Conservation (phyloP, 2,797 vertebrate genomes). For the Carcharodon carcharias region DNA sequence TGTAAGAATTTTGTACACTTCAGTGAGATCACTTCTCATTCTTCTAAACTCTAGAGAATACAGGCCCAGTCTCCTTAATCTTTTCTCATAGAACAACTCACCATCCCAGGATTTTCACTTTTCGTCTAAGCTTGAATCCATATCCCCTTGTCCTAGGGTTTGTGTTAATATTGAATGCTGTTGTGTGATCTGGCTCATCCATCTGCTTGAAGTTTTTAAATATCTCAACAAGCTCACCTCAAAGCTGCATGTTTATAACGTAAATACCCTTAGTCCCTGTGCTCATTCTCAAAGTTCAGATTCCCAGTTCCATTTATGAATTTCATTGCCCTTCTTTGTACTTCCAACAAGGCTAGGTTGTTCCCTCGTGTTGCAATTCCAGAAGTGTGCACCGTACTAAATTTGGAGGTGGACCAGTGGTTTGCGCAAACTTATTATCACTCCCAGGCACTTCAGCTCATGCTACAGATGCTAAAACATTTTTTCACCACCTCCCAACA, state of each 20-base stretch:
- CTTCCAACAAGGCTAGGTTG: neutral
- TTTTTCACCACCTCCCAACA: neutral
- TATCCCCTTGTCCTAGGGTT: neutral
- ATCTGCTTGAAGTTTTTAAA: neutral
- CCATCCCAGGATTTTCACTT: neutral
- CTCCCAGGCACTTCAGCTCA: neutral
- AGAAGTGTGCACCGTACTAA: neutral
- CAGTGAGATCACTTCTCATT: too few relatives aligned
- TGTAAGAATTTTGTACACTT: too few relatives aligned
- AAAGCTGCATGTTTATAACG: neutral
- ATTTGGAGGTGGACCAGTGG: neutral
- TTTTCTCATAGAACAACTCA: too few relatives aligned
- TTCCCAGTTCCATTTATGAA: neutral
- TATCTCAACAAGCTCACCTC: neutral
- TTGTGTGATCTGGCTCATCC: neutral
- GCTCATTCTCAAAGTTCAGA: neutral
- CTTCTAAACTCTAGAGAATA: too few relatives aligned
- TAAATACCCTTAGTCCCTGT: neutral
- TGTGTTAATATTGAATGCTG: neutral
- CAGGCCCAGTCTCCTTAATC: too few relatives aligned
- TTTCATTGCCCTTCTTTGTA: neutral
- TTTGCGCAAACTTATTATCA: neutral
- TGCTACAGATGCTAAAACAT: neutral
- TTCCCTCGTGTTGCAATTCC: neutral
- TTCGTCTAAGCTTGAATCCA: neutral